Percentiles rank a stretch among this genome's conserved stretches.
Evolutionary conservation across 1,140 invertebrate genomes (phyloP).

Genomic region (Drosophila mayri): DNA sequence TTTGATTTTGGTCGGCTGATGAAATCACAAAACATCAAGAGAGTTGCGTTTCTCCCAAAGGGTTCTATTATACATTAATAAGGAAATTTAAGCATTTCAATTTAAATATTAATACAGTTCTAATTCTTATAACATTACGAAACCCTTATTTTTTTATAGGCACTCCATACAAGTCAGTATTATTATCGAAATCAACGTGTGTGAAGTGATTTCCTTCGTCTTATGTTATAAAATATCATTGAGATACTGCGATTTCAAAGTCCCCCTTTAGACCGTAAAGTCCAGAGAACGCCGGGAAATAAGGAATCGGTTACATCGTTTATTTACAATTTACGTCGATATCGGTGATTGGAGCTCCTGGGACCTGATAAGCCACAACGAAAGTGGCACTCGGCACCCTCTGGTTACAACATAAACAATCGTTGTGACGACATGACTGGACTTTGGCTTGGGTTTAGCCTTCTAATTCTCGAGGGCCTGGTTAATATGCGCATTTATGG

Average conservation of each 20-base stretch:
- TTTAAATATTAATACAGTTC: too few species aligned
- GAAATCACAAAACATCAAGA: constrained; percentile 1
- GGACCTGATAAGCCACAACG: constrained; percentile 21
- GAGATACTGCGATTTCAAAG: constrained; percentile 27
- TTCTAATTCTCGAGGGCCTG: constrained; percentile 23
- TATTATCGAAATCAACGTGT: constrained; percentile 11
- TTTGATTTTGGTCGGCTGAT: constrained; percentile 3
- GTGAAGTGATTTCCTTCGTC: constrained; percentile 28
- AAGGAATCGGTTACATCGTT: constrained; percentile 16
- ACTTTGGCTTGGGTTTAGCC: constrained; percentile 26
- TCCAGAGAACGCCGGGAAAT: neutral
- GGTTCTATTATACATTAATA: neutral
- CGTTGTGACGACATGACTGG: constrained; percentile 27
- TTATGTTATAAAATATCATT: constrained; percentile 16
- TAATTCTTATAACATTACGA: too few species aligned
- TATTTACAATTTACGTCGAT: constrained; percentile 13
- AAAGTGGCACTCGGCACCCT: neutral
- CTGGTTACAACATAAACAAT: constrained; percentile 46
- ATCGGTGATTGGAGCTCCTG: constrained; percentile 11
- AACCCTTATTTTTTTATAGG: too few species aligned
- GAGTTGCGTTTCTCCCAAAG: neutral
- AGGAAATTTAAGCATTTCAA: neutral
- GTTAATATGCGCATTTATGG: constrained; percentile 26
- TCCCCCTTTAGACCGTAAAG: neutral
- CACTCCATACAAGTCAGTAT: neutral